These are phyloP conservation scores for Athalia cordata DNA, from an alignment of 2,888 invertebrate species.

Conservation along the genomic window DNA sequence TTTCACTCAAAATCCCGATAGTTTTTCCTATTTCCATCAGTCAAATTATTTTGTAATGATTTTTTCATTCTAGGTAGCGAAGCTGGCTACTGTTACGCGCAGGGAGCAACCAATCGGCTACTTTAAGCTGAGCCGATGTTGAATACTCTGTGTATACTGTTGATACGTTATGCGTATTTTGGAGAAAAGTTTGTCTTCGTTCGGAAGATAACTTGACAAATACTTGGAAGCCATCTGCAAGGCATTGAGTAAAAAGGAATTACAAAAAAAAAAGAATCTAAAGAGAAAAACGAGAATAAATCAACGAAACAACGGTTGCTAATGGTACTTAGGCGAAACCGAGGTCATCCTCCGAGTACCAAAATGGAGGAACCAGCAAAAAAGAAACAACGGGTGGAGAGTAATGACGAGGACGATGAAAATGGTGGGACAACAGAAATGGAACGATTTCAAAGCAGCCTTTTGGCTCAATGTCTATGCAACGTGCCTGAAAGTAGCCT, in stretches of 20 bases:
- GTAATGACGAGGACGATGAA: constrained; percentile 77
- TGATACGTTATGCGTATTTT: constrained; percentile 23
- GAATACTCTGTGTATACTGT: constrained; percentile 20
- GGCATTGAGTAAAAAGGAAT: background rate
- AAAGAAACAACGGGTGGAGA: constrained; percentile 85
- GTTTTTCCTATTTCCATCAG: background rate
- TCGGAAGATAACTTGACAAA: constrained; percentile 62
- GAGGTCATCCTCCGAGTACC: constrained; percentile 76
- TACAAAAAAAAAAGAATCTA: constrained; percentile 37
- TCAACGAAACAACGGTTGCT: constrained; percentile 59
- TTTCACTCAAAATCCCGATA: background rate
- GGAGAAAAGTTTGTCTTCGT: constrained; percentile 42
- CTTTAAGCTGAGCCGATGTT: constrained; percentile 40
- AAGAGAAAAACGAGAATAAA: constrained; percentile 45
- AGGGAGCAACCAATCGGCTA: constrained; percentile 29
- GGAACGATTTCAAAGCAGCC: constrained; percentile 79
- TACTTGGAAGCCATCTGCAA: constrained; percentile 47
- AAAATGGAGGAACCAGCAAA: constrained; percentile 89
- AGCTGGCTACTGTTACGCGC: constrained; percentile 46
- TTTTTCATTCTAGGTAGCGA: constrained; percentile 27
- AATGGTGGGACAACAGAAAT: constrained; percentile 78
- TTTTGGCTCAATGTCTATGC: constrained; percentile 87
- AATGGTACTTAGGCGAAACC: constrained; percentile 81
- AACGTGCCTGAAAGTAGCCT: constrained; percentile 83
- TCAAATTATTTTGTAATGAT: background rate